Evolutionary conservation across 2,888 invertebrate species (phyloP).

Genomic region (Amblyteles armatorius): DNA sequence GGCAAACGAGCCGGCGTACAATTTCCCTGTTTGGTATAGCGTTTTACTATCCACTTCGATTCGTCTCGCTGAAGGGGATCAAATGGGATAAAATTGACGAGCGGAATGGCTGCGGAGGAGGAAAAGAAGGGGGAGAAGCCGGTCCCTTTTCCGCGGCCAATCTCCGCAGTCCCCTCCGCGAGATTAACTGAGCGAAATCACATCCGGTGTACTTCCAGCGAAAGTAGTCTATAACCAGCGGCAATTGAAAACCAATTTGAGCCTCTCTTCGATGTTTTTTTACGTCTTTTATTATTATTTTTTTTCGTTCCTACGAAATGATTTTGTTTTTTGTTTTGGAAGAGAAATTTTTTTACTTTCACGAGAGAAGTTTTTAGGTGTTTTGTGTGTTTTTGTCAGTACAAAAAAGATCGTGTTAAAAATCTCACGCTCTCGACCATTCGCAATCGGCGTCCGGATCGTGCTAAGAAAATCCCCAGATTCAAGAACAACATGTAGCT

Average conservation of each 20-base stretch:
- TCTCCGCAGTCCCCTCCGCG: background rate
- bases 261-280: background rate
- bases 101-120: conserved; percentile 21
- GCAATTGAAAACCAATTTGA: background rate
- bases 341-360: too few species aligned
- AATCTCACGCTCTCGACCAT: too few species aligned
- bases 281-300: too few species aligned
- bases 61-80: conserved; percentile 35
- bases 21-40: conserved; percentile 40
- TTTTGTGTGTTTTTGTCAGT: too few species aligned
- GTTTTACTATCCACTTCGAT: conserved; percentile 43
- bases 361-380: too few species aligned
- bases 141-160: background rate
- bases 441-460: too few species aligned
- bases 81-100: conserved; percentile 45
- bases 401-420: too few species aligned
- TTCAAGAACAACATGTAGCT: too few species aligned
- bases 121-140: background rate
- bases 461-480: too few species aligned
- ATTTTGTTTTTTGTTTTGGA: too few species aligned
- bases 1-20: conserved; percentile 62
- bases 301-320: too few species aligned
- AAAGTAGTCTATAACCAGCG: background rate
- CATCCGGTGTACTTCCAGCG: background rate
- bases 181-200: conserved; percentile 27